phyloP scores from a whole-genome alignment of 2,888 invertebrate species.

The Leptura quadrifasciata region DNA sequence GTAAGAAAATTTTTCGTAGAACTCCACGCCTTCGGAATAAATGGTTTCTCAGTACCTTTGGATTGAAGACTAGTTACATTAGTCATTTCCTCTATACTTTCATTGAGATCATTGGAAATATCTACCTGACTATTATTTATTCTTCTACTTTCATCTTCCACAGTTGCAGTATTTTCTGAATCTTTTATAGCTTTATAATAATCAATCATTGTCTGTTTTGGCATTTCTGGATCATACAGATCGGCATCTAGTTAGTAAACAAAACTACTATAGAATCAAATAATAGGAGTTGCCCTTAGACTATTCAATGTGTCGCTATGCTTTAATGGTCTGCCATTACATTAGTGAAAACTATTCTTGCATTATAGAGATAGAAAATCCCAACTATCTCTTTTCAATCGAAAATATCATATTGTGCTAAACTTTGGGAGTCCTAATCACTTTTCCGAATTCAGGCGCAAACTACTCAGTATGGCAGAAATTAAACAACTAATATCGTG shows the following conservation, averaged over 20 bases:
- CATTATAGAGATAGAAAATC: too few species aligned
- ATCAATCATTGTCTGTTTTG: conserved; percentile 43
- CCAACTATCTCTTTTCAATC: too few species aligned
- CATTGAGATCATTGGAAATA: conserved; percentile 12
- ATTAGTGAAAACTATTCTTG: too few species aligned
- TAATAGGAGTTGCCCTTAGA: too few species aligned
- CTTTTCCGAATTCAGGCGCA: too few species aligned
- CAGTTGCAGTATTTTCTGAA: conserved; percentile 50
- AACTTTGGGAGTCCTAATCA: too few species aligned
- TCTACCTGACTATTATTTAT: conserved; percentile 48
- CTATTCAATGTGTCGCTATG: too few species aligned
- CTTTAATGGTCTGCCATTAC: too few species aligned
- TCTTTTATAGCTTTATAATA: conserved; percentile 52
- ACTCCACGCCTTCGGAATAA: conserved; percentile 31
- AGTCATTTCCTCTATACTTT: neutral
- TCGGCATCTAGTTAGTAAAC: conserved; percentile 49
- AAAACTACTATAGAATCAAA: conserved; percentile 10
- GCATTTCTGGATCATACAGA: conserved; percentile 54
- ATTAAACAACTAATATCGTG: too few species aligned
- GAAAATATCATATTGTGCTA: too few species aligned
- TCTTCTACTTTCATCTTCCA: conserved; percentile 47
- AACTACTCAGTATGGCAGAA: too few species aligned
- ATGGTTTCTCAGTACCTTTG: neutral
- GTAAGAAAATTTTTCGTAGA: neutral
- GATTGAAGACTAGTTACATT: neutral